Evolutionary conservation across 2,797 vertebrate genomes (phyloP).

Genomic region (Aplochiton taeniatus): DNA sequence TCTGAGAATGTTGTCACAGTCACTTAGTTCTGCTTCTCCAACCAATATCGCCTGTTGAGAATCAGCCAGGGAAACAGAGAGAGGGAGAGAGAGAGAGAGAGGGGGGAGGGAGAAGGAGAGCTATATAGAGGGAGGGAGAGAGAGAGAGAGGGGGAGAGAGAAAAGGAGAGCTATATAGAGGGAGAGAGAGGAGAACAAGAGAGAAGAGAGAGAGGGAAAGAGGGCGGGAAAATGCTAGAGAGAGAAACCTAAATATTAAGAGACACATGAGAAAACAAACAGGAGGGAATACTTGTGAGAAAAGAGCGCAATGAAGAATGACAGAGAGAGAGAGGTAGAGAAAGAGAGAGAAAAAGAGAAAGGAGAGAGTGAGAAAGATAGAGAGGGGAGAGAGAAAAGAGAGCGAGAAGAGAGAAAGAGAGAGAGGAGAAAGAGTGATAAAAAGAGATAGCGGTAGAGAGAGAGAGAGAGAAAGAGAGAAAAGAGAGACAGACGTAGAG

Average conservation of each 20-base stretch:
- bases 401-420: slow-evolving; percentile 33
- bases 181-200: background rate
- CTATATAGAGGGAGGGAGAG: background rate
- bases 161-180: background rate
- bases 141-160: background rate
- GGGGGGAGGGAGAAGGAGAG: background rate
- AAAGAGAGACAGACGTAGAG: slow-evolving; percentile 4
- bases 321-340: background rate
- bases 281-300: slow-evolving; percentile 35
- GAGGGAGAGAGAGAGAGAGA: background rate
- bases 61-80: slow-evolving; percentile 9
- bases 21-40: slow-evolving; percentile 68
- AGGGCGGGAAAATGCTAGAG: slow-evolving; percentile 20
- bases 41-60: slow-evolving; percentile 64
- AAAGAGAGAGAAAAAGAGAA: background rate
- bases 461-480: slow-evolving; percentile 16
- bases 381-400: slow-evolving; percentile 30
- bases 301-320: slow-evolving; percentile 22
- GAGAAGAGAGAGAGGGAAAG: background rate
- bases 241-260: slow-evolving; percentile 14
- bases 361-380: slow-evolving; percentile 27
- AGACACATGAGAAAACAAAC: slow-evolving; percentile 9
- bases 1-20: slow-evolving; percentile 70
- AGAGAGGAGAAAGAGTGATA: slow-evolving; percentile 18
- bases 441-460: background rate